Evolutionary conservation across 2,888 invertebrate species (phyloP).

Genomic region (Julus scandinavius): DNA sequence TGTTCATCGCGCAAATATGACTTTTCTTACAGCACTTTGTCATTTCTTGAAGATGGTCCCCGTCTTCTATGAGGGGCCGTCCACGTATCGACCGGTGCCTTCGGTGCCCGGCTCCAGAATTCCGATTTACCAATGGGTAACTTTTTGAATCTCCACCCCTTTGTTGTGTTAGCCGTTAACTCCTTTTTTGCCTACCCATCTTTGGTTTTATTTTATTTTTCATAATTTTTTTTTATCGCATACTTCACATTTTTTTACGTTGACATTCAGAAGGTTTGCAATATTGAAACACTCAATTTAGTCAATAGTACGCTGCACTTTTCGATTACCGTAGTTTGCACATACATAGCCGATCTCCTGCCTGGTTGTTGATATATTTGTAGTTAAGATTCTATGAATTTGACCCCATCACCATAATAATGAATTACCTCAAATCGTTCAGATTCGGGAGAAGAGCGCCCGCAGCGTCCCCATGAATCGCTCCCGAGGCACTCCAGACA

Average conservation of each 20-base stretch:
- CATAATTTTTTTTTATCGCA: background rate
- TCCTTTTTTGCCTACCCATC: background rate
- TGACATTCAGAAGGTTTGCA: background rate
- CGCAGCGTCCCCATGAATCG: conserved; percentile 86
- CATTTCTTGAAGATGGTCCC: conserved; percentile 56
- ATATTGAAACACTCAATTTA: background rate
- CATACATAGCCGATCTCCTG: conserved; percentile 23
- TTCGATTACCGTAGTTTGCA: conserved; percentile 11
- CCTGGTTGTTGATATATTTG: conserved; percentile 13
- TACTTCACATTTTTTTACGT: background rate
- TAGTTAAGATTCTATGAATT: background rate
- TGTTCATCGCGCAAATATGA: conserved; percentile 1
- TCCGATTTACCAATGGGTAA: conserved; percentile 61
- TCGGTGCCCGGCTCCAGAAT: conserved; percentile 60
- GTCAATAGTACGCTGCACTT: background rate
- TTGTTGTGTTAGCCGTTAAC: background rate
- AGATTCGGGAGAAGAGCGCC: conserved; percentile 93
- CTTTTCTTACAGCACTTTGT: conserved; percentile 48
- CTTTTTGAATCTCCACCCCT: background rate
- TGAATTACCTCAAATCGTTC: background rate
- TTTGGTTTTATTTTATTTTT: background rate
- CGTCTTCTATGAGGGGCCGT: conserved; percentile 59
- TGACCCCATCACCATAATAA: background rate
- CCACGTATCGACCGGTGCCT: conserved; percentile 60
- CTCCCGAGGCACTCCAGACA: conserved; percentile 78